Evolutionary conservation across 2,888 invertebrate species (phyloP).

Genomic region (Biston betularia): DNA sequence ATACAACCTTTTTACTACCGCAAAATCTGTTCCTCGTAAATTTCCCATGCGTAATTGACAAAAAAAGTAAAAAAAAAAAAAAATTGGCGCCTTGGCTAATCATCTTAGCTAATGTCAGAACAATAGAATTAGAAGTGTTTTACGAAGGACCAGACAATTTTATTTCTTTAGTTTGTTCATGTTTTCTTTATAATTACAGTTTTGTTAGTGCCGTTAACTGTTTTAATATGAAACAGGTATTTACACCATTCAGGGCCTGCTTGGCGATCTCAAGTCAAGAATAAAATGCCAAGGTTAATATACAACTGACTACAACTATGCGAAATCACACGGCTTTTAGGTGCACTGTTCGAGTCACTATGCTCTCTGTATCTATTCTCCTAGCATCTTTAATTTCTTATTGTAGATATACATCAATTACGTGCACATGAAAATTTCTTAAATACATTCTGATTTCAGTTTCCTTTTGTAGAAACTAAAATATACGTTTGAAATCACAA

Average conservation of each 20-base stretch:
- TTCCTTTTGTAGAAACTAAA: no score
- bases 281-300: slow-evolving; percentile 80
- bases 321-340: slow-evolving; percentile 63
- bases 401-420: not conserved
- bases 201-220: slow-evolving; percentile 77
- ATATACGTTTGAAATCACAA: not conserved
- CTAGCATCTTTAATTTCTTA: not conserved
- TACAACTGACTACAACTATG: slow-evolving; percentile 48
- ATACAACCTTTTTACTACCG: no score
- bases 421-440: no score
- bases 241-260: slow-evolving; percentile 84
- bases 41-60: no score
- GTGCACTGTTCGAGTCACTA: slow-evolving; percentile 61
- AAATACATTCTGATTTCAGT: no score
- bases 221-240: slow-evolving; percentile 84
- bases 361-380: slow-evolving; percentile 53
- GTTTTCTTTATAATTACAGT: slow-evolving; percentile 34
- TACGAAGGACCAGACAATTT: no score
- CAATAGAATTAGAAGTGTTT: no score
- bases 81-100: no score
- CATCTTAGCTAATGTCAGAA: no score
- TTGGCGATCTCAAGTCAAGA: slow-evolving; percentile 84
- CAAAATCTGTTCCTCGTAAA: no score
- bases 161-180: slow-evolving; percentile 14
- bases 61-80: no score